Conservation (phyloP, 1,140 invertebrate genomes). For the Zaprionus davidi region DNA sequence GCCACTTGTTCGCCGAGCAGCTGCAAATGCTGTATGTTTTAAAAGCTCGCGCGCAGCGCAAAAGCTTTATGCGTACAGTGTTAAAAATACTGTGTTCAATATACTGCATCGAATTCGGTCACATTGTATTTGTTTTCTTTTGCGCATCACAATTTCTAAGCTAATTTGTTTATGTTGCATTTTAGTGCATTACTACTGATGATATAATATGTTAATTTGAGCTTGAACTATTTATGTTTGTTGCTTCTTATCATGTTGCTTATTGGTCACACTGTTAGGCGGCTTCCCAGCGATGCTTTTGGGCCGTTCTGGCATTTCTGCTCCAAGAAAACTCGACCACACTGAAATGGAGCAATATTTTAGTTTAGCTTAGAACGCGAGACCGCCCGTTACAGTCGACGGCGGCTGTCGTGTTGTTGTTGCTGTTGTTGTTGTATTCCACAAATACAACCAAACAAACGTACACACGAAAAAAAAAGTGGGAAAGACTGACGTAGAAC, state of each 20-base stretch:
- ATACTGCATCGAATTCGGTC: slow-evolving; percentile 3
- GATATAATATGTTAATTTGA: not conserved
- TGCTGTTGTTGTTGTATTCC: slow-evolving; percentile 49
- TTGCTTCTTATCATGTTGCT: not conserved
- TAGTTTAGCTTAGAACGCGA: slow-evolving; percentile 79
- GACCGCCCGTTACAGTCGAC: slow-evolving; percentile 59
- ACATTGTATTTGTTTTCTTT: not conserved
- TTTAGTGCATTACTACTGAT: not conserved
- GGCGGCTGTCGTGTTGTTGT: slow-evolving; percentile 64
- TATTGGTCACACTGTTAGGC: not conserved
- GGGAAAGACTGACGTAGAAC: slow-evolving; percentile 67
- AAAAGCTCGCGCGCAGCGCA: slow-evolving; percentile 17
- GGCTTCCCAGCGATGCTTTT: slow-evolving; percentile 10
- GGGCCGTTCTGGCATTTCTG: slow-evolving; percentile 16
- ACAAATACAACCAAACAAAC: slow-evolving; percentile 49
- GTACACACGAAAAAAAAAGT: slow-evolving; percentile 50
- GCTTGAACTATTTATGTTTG: not conserved
- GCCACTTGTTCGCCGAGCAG: slow-evolving; percentile 67
- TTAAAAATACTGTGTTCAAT: slow-evolving; percentile 18
- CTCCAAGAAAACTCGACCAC: slow-evolving; percentile 36
- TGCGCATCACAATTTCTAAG: not conserved
- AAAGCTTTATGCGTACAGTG: slow-evolving; percentile 21
- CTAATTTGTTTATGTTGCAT: not conserved
- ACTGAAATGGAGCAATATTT: slow-evolving; percentile 55
- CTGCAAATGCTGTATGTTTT: slow-evolving; percentile 28